These are phyloP conservation scores for Druon quercuslanigerum DNA, from an alignment of 1,140 invertebrate species.

Conservation along the genomic window DNA sequence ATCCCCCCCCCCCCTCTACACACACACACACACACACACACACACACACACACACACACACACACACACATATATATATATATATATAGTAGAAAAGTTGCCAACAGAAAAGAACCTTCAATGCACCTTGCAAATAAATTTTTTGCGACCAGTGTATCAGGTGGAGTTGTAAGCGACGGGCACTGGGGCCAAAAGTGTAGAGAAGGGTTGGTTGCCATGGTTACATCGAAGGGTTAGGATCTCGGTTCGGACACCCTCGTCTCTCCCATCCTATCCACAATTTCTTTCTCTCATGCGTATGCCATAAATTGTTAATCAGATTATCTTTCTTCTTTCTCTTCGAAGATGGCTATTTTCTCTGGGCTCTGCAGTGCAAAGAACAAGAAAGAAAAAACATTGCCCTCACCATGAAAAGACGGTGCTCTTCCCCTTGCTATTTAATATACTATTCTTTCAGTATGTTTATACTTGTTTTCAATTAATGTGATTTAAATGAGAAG, in stretches of 20 bases:
- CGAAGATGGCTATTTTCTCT: slow-evolving; percentile 53
- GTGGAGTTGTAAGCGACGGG: slow-evolving; percentile 59
- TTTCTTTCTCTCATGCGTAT: slow-evolving; percentile 55
- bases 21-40: too few relatives aligned
- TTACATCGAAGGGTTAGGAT: slow-evolving; percentile 68
- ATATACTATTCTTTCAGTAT: too few relatives aligned
- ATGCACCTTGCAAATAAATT: slow-evolving; percentile 46
- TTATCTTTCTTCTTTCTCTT: slow-evolving; percentile 58
- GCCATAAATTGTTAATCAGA: slow-evolving; percentile 73
- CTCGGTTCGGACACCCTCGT: slow-evolving; percentile 43
- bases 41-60: too few relatives aligned
- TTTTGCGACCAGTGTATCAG: slow-evolving; percentile 46
- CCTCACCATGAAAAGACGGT: too few relatives aligned
- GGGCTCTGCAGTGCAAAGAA: slow-evolving; percentile 44
- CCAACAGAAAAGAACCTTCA: background rate
- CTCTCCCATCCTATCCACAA: background rate
- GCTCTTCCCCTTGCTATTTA: too few relatives aligned
- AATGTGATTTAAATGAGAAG: too few relatives aligned
- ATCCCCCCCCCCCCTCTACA: too few relatives aligned
- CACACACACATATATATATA: too few relatives aligned
- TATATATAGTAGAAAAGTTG: too few relatives aligned
- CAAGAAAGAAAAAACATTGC: background rate
- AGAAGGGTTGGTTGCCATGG: slow-evolving; percentile 71
- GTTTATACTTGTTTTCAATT: too few relatives aligned
- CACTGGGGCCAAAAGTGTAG: slow-evolving; percentile 52